Evolutionary conservation across 2,888 invertebrate genomes (phyloP).

Genomic region (Phorcus lineatus): DNA sequence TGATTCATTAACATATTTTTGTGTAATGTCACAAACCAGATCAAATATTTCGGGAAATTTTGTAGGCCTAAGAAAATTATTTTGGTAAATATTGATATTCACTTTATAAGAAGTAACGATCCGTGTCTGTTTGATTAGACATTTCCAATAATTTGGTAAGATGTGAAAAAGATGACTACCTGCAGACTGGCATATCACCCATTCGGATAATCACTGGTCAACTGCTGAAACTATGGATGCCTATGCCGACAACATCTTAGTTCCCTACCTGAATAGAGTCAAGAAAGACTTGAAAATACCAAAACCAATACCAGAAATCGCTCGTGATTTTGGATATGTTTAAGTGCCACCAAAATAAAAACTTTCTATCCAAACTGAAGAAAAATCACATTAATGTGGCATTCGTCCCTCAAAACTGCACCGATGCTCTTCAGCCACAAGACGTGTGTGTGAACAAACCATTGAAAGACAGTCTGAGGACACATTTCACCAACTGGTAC

Average conservation of each 20-base stretch:
- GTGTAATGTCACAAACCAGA: too few species aligned
- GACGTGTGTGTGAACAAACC: neutral
- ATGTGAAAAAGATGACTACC: too few species aligned
- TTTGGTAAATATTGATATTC: too few species aligned
- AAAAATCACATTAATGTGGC: constrained; percentile 8
- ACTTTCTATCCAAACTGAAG: constrained; percentile 6
- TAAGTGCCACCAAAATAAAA: constrained; percentile 28
- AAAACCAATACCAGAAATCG: constrained; percentile 18
- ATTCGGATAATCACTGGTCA: constrained; percentile 30
- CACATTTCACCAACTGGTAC: neutral
- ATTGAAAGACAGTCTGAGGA: neutral
- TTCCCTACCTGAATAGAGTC: constrained; percentile 13
- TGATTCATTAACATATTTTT: too few species aligned
- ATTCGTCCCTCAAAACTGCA: neutral
- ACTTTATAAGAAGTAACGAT: neutral
- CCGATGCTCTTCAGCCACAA: neutral
- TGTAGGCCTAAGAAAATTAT: too few species aligned
- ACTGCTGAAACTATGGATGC: constrained; percentile 24
- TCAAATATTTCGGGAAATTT: too few species aligned
- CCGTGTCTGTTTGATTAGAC: neutral
- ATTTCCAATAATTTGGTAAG: too few species aligned
- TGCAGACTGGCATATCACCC: constrained; percentile 20
- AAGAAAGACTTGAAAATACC: constrained; percentile 13
- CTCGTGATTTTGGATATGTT: constrained; percentile 25
- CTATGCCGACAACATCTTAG: constrained; percentile 22